Conservation (phyloP, 2,888 invertebrate genomes). For the Hipparchia sbordonii region DNA sequence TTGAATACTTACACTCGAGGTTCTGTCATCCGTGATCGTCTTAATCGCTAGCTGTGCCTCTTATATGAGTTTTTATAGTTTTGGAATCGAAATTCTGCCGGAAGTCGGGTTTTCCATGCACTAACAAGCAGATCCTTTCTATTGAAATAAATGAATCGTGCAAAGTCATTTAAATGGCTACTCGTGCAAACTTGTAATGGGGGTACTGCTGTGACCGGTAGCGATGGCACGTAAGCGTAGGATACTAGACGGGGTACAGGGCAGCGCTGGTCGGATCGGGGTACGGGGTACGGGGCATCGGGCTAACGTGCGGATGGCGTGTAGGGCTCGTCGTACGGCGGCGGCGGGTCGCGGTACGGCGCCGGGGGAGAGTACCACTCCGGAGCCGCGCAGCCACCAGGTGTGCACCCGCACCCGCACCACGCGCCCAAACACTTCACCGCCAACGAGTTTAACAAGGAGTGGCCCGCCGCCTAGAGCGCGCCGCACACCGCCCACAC, state of each 20-base stretch:
- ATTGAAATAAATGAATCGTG: too few species aligned
- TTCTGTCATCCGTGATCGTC: neutral
- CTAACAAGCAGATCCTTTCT: too few species aligned
- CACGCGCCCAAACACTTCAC: conserved; percentile 83
- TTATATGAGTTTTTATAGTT: conserved; percentile 1
- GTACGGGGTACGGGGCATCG: conserved; percentile 25
- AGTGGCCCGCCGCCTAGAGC: conserved; percentile 80
- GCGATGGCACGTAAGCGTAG: neutral
- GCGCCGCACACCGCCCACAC: conserved; percentile 28
- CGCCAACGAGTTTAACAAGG: conserved; percentile 81
- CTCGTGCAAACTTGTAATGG: neutral
- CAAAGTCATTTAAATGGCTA: neutral
- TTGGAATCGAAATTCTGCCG: neutral
- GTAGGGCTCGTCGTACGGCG: conserved; percentile 81
- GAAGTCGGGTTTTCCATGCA: neutral
- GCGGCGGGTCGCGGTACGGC: conserved; percentile 73
- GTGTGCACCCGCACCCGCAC: conserved; percentile 79
- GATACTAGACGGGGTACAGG: conserved; percentile 43
- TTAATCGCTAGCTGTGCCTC: neutral
- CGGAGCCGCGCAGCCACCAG: conserved; percentile 74
- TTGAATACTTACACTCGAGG: neutral
- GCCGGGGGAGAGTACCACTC: conserved; percentile 75
- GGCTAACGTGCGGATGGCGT: conserved; percentile 42
- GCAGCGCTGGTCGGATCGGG: conserved; percentile 7
- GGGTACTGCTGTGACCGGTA: neutral